Conservation (phyloP, 2,888 invertebrate species). For the Stegana nigrithorax region DNA sequence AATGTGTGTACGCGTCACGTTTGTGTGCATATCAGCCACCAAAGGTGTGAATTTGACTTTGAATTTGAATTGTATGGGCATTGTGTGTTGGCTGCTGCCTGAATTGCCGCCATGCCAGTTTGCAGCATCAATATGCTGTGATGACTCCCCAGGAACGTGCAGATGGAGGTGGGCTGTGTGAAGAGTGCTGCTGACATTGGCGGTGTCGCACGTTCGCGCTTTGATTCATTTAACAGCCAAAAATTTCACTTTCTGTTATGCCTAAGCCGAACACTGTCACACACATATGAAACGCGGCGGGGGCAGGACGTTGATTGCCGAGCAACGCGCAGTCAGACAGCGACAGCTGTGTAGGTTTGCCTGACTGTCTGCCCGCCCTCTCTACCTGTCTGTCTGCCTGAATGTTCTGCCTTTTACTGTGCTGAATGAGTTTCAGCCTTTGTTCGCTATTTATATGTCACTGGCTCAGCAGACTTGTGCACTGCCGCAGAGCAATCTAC, state of each 20-base stretch:
- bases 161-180: too few species aligned
- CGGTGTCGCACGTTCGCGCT: background rate
- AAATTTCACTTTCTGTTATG: background rate
- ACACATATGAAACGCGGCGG: background rate
- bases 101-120: too few species aligned
- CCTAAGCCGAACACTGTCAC: background rate
- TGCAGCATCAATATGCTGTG: too few species aligned
- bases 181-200: background rate
- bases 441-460: slow-evolving; percentile 57
- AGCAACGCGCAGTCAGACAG: too few species aligned
- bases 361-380: background rate
- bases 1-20: too few species aligned
- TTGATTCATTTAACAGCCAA: slow-evolving; percentile 9
- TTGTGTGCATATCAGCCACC: slow-evolving; percentile 26
- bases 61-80: background rate
- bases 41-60: slow-evolving; percentile 43
- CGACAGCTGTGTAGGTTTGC: background rate
- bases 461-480: slow-evolving; percentile 54
- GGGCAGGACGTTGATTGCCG: too few species aligned
- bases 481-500: slow-evolving; percentile 32
- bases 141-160: too few species aligned
- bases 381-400: slow-evolving; percentile 18
- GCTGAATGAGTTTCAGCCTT: slow-evolving; percentile 43
- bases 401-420: slow-evolving; percentile 36
- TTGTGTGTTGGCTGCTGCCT: too few species aligned